Evolutionary conservation across 2,113 vertebrate species (phyloP).

Genomic region (Mirza zaza): DNA sequence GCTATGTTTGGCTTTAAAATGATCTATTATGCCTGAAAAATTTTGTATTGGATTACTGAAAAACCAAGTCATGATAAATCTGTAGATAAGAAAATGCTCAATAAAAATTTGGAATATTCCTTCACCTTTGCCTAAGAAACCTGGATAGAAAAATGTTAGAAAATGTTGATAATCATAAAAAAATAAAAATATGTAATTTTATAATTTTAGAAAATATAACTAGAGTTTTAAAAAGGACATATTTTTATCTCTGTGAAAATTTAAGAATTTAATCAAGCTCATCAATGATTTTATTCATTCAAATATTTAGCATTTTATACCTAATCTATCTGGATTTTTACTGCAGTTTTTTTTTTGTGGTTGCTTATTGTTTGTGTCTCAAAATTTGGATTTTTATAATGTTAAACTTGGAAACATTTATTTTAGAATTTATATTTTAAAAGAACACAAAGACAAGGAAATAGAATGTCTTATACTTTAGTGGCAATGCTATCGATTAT

Average conservation of each 20-base stretch:
- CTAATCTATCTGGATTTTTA: background rate
- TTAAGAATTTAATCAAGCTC: background rate
- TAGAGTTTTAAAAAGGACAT: background rate
- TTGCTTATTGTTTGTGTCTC: background rate
- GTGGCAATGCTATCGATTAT: background rate
- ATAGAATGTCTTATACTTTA: background rate
- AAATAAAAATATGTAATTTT: background rate
- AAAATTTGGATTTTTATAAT: background rate
- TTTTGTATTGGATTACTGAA: background rate
- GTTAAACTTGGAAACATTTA: background rate
- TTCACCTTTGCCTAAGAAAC: background rate
- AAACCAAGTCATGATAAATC: fast-evolving
- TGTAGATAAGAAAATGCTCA: background rate
- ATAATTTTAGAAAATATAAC: background rate
- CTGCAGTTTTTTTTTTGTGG: background rate
- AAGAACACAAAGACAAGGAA: background rate
- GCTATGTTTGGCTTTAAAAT: background rate
- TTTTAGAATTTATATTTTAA: background rate
- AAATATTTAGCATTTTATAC: background rate
- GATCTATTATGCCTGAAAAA: background rate
- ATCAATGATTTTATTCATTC: background rate
- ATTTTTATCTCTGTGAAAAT: background rate
- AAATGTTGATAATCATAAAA: background rate
- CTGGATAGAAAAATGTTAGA: background rate
- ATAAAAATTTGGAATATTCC: background rate